Evolutionary conservation across 2,888 invertebrate genomes (phyloP).

Genomic region (Drosophila fulvimacula): DNA sequence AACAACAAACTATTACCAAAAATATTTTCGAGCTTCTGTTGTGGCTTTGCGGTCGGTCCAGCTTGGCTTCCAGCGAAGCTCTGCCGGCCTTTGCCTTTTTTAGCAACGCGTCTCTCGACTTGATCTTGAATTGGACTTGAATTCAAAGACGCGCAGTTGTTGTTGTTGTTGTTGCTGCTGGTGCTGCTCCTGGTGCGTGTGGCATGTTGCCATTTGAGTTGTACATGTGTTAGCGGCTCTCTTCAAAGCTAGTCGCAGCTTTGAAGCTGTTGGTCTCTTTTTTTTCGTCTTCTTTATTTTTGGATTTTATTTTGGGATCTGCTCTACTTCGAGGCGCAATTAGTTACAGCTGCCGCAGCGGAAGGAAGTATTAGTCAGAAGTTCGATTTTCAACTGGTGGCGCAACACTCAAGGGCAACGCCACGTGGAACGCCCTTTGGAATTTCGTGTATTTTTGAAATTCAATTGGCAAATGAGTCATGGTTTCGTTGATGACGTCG

Average conservation of each 20-base stretch:
- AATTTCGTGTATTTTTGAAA: constrained; percentile 63
- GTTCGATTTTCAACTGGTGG: constrained; percentile 11
- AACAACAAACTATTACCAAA: constrained; percentile 74
- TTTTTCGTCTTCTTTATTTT: constrained; percentile 4
- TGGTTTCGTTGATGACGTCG: constrained; percentile 36
- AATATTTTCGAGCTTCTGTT: constrained; percentile 75
- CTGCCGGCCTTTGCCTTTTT: constrained; percentile 67
- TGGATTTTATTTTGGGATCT: constrained; percentile 28
- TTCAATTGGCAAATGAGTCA: constrained; percentile 51
- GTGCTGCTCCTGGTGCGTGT: constrained; percentile 64
- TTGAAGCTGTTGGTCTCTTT: constrained; percentile 16
- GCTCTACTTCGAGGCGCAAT: constrained; percentile 59
- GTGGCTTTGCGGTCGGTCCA: constrained; percentile 68
- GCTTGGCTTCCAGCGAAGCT: constrained; percentile 35
- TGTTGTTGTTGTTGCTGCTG: constrained; percentile 38
- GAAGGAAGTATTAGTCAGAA: constrained; percentile 77
- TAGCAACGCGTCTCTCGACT: constrained; percentile 47
- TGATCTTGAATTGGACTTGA: constrained; percentile 53
- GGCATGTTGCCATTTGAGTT: constrained; percentile 79
- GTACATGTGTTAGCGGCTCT: constrained; percentile 76
- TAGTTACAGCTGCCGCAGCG: constrained; percentile 69
- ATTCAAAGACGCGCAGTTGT: constrained; percentile 46
- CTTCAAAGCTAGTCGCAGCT: constrained; percentile 59
- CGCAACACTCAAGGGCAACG: constrained; percentile 49
- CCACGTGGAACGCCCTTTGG: constrained; percentile 46